Conservation (phyloP, 2,797 vertebrate species). For the Sparus aurata region DNA sequence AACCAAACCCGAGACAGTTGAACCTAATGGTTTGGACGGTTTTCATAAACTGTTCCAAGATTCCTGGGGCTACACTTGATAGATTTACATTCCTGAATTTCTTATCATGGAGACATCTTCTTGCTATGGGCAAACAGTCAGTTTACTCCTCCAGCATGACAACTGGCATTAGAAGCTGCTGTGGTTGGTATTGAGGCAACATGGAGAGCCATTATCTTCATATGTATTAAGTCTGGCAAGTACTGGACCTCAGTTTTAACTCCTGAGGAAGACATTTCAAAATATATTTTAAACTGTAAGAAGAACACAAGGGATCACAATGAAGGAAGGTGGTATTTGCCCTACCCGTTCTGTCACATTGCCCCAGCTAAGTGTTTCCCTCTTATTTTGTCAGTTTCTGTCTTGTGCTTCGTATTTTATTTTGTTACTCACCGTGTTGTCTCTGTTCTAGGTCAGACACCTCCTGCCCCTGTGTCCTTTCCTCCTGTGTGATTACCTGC, state of each 20-base stretch:
- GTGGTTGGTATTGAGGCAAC: neutral
- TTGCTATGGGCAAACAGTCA: neutral
- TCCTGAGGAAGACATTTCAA: neutral
- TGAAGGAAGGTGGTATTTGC: no score
- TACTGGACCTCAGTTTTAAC: slow-evolving; percentile 6
- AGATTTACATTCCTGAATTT: neutral
- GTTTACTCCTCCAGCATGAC: slow-evolving; percentile 9
- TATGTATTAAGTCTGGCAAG: slow-evolving; percentile 15
- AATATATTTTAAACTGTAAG: slow-evolving; percentile 3
- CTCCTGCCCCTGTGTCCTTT: no score
- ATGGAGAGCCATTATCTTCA: slow-evolving; percentile 2
- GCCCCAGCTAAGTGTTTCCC: no score
- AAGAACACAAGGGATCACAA: neutral
- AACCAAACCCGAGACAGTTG: no score
- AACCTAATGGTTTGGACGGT: no score
- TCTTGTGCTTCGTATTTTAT: no score
- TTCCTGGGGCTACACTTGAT: neutral
- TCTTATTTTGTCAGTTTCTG: no score
- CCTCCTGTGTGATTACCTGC: no score
- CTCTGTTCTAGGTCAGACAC: no score
- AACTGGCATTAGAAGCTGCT: slow-evolving; percentile 20
- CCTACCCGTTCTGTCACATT: no score
- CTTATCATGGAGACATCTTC: neutral
- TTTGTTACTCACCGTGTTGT: no score
- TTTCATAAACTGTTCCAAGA: no score